phyloP scores from a whole-genome alignment of 2,113 vertebrate species.

The Lichenostomus cassidix region DNA sequence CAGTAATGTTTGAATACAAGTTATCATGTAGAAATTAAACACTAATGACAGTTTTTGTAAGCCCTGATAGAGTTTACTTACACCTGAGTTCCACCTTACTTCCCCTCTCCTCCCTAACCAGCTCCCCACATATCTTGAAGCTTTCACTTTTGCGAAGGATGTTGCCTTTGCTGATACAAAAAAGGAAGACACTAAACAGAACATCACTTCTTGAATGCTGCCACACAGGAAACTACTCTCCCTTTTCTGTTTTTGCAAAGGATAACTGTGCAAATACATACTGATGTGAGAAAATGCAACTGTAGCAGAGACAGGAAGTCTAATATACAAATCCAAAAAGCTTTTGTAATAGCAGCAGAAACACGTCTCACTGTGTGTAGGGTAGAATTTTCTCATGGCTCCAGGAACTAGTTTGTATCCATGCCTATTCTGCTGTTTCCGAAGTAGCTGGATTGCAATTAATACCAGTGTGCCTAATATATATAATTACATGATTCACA shows the following conservation, averaged over 20 bases:
- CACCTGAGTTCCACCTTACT: not conserved
- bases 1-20: not conserved
- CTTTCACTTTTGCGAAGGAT: not conserved
- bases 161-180: not conserved
- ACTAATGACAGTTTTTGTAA: not conserved
- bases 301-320: not conserved
- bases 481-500: not conserved
- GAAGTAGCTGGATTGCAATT: not conserved
- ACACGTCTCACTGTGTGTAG: fast-evolving
- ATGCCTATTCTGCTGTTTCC: not conserved
- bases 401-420: not conserved
- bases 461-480: not conserved
- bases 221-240: not conserved
- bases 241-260: not conserved
- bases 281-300: not conserved
- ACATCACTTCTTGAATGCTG: not conserved
- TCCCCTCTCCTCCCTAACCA: not conserved
- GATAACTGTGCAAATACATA: not conserved
- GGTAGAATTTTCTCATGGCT: not conserved
- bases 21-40: not conserved
- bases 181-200: not conserved
- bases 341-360: not conserved
- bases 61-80: not conserved
- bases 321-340: not conserved
- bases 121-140: not conserved